These are phyloP conservation scores for Drosophila pachea DNA, from an alignment of 1,140 invertebrate species.

Conservation along the genomic window DNA sequence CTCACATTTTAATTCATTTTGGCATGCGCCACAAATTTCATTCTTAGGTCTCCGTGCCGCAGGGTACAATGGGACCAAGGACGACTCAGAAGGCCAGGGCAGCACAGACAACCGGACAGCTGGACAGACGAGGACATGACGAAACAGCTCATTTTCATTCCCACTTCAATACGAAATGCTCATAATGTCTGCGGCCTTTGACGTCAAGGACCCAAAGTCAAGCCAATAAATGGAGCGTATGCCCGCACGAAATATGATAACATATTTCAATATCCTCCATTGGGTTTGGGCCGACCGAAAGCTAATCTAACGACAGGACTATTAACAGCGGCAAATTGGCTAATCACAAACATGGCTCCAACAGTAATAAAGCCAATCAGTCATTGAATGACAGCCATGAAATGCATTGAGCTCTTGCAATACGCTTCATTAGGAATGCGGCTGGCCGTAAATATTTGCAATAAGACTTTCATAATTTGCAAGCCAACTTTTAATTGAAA, in stretches of 20 bases:
- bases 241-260: constrained; percentile 44
- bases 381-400: not conserved
- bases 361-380: constrained; percentile 20
- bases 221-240: constrained; percentile 50
- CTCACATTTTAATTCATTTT: constrained; percentile 51
- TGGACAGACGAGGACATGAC: constrained; percentile 8
- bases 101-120: not conserved
- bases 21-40: constrained; percentile 50
- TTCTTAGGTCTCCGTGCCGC: constrained; percentile 32
- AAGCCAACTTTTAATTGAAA: constrained; percentile 58
- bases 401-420: constrained; percentile 10
- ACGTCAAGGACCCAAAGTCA: constrained; percentile 52
- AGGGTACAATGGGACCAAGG: constrained; percentile 54
- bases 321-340: constrained; percentile 38
- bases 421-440: constrained; percentile 30
- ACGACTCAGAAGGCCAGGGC: constrained; percentile 15
- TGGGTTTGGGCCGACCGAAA: constrained; percentile 28
- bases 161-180: constrained; percentile 52
- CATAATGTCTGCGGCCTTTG: constrained; percentile 36
- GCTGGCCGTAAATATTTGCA: constrained; percentile 39
- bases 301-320: constrained; percentile 28
- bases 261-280: constrained; percentile 51
- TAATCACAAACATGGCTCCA: constrained; percentile 10
- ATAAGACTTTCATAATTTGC: constrained; percentile 49
- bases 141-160: constrained; percentile 29